Evolutionary conservation across 2,113 vertebrate species (phyloP), one percentile per base, ranked within the genome.

Genomic region (Triplophysa siluroides): DNA sequence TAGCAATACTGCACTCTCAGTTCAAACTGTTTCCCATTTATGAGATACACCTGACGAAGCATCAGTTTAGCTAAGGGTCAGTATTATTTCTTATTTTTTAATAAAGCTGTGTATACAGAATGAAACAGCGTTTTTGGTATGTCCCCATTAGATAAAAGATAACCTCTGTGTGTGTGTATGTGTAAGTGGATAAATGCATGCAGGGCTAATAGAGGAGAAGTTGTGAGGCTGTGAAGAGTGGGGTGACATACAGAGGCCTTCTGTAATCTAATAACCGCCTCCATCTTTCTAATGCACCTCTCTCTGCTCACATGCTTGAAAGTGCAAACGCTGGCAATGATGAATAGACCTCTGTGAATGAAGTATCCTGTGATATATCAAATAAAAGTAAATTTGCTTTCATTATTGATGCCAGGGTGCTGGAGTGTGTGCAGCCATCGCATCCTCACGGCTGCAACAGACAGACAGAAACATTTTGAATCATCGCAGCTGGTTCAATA

Each of bases 291-390:
- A 83, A 83, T 81, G 81, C 76, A 79, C 52, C 50, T 56, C 71
- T 81, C 79, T 78, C 76, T 66, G 75, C 83, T 83, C 58, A 70
- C 67, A 63, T 63, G 38, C 24, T 63, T 50, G 24, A 74, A 76
- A 76, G 67, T 60, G 67, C 29, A 83, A 71, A 83, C 63, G 45
- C 78, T 76, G 67, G 19, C 77, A 43, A 76, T 83, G 85, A 86
- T 86, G 81, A 85, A 86, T 81, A 81, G 81, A 79, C 76, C 81
- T 68, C 63, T 61, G 78, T 80, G 83, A 84, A 87, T 85, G 82
- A 87, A 85, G 78, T 76, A 77, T 76, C 71, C 83, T 83, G 76
- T 77, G 71, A 87, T 87, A 69, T 76, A 84, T 84, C 80, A 65
- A 83, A 83, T 84, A 81, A 81, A 86, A 80, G 77, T 64, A 78